Evolutionary conservation across 2,888 invertebrate genomes (phyloP).

Genomic region (Acanthosepion lycidas): DNA sequence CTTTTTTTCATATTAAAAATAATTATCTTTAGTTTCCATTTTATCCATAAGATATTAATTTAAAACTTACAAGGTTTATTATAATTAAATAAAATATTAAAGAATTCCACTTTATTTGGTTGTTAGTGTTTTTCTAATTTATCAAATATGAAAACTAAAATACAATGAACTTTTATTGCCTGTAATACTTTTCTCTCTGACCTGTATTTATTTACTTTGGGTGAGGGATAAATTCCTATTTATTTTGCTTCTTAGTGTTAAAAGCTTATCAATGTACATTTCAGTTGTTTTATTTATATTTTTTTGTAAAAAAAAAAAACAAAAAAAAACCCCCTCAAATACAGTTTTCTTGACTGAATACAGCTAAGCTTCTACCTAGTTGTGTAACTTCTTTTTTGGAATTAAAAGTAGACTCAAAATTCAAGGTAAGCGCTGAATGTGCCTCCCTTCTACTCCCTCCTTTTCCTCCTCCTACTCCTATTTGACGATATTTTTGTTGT

Average conservation of each 20-base stretch:
- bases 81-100: too few species aligned
- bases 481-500: constrained; percentile 37
- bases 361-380: background rate
- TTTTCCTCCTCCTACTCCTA: background rate
- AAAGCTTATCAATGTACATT: background rate
- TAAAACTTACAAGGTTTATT: too few species aligned
- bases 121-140: background rate
- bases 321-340: background rate
- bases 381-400: background rate
- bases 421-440: background rate
- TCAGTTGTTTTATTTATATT: background rate
- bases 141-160: too few species aligned
- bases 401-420: background rate
- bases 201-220: background rate
- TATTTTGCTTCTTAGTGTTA: background rate
- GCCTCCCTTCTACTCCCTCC: background rate
- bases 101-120: too few species aligned
- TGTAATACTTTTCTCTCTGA: background rate
- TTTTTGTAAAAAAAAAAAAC: too few species aligned
- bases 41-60: too few species aligned
- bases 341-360: background rate
- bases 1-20: too few species aligned
- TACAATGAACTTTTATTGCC: background rate
- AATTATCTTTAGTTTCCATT: too few species aligned
- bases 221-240: background rate